These are phyloP conservation scores for Camponotus pennsylvanicus DNA, from an alignment of 1,140 invertebrate species.

Conservation along the genomic window DNA sequence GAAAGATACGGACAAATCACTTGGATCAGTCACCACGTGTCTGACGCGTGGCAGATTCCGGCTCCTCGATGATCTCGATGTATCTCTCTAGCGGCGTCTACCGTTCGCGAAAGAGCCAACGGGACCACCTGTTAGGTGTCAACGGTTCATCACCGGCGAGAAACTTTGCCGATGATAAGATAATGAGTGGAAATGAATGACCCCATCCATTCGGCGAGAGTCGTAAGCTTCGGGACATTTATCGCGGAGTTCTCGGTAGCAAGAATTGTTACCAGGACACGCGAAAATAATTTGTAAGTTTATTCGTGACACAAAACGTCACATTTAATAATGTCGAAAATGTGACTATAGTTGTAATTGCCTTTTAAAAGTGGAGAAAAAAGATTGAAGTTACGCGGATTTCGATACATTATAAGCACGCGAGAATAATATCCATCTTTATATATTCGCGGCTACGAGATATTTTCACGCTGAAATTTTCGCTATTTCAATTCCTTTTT, in stretches of 20 bases:
- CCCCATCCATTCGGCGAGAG: not conserved
- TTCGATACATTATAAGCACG: not conserved
- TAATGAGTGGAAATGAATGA: slow-evolving; percentile 48
- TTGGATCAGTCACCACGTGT: slow-evolving; percentile 70
- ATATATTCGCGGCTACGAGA: not conserved
- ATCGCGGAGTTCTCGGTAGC: not conserved
- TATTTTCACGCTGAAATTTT: slow-evolving; percentile 26
- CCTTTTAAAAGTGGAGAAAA: not conserved
- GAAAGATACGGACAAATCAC: slow-evolving; percentile 8
- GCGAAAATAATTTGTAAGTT: slow-evolving; percentile 23
- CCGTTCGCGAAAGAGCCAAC: slow-evolving; percentile 2
- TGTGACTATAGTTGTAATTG: not conserved
- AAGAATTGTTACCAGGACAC: not conserved
- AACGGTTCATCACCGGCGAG: slow-evolving; percentile 25
- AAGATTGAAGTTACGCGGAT: not conserved
- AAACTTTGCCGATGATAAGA: slow-evolving; percentile 48
- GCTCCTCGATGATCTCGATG: slow-evolving; percentile 4
- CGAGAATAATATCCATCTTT: not conserved
- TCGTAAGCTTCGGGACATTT: slow-evolving; percentile 16
- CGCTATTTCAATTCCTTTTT: slow-evolving; percentile 30
- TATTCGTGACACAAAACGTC: not conserved
- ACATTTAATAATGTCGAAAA: not conserved
- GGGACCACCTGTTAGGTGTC: slow-evolving; percentile 55
- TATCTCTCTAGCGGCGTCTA: slow-evolving; percentile 27
- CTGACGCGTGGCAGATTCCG: slow-evolving; percentile 72